Evolutionary conservation across 1,140 invertebrate genomes (phyloP).

Genomic region (Argopecten irradians): DNA sequence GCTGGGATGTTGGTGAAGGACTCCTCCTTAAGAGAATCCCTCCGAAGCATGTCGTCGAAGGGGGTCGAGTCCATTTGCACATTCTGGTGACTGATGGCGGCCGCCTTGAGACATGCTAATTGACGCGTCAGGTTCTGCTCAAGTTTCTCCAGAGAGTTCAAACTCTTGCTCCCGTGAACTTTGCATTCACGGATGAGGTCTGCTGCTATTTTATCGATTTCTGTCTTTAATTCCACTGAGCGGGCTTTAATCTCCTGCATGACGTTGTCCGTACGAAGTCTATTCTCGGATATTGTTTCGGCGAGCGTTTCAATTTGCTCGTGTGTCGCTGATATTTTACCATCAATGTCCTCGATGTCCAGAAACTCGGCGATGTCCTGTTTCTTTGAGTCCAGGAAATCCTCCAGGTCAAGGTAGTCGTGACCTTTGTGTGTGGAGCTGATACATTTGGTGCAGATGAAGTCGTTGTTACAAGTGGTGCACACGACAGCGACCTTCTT

Average conservation of each 20-base stretch:
- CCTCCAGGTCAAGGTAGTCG: not conserved
- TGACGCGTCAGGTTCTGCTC: not conserved
- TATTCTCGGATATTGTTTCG: not conserved
- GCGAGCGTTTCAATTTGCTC: not conserved
- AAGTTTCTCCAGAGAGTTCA: not conserved
- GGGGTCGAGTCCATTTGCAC: not conserved
- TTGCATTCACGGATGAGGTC: not conserved
- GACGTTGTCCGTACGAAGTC: not conserved
- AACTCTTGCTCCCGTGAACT: not conserved
- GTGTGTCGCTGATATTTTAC: not conserved
- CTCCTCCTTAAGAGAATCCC: not conserved
- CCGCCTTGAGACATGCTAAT: not conserved
- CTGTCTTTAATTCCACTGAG: not conserved
- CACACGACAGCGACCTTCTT: not conserved
- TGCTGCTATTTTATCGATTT: constrained; percentile 7
- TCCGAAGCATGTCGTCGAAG: not conserved
- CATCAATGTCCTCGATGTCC: not conserved
- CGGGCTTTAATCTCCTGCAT: not conserved
- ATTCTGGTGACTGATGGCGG: constrained; percentile 6
- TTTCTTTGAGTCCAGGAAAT: not conserved
- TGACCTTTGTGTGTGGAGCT: not conserved
- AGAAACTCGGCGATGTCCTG: not conserved
- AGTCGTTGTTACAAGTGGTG: not conserved
- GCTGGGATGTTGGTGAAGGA: not conserved
- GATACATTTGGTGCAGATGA: not conserved